Conservation (phyloP, 1,140 invertebrate genomes). For the Drosophila hydei region DNA sequence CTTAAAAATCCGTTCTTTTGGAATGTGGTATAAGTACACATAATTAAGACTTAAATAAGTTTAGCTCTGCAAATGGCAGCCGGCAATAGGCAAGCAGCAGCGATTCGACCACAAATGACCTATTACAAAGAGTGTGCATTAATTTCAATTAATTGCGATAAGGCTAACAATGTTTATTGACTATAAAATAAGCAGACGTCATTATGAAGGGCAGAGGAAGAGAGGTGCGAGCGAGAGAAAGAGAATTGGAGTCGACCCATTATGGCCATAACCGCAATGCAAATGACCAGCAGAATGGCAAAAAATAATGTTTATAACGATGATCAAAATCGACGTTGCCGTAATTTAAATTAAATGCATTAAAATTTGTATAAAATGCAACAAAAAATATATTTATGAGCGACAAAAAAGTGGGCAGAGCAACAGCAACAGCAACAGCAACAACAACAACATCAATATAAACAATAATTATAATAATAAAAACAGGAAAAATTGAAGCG, state of each 20-base stretch:
- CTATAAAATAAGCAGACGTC: constrained; percentile 63
- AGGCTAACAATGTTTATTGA: constrained; percentile 67
- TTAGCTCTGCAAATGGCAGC: background rate
- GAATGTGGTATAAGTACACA: too few relatives aligned
- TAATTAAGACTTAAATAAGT: too few relatives aligned
- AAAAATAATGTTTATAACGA: constrained; percentile 50
- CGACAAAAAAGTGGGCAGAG: constrained; percentile 5
- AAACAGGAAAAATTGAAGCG: constrained; percentile 35
- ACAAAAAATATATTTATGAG: constrained; percentile 21
- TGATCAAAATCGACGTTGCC: constrained; percentile 56
- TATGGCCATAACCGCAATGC: constrained; percentile 39
- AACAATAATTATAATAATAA: constrained; percentile 61
- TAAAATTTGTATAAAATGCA: constrained; percentile 60
- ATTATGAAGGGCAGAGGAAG: background rate
- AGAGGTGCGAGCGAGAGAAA: background rate
- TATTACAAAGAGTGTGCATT: constrained; percentile 48
- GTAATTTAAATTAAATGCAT: constrained; percentile 79
- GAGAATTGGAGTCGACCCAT: background rate
- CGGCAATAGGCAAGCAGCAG: constrained; percentile 24
- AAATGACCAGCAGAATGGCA: constrained; percentile 50
- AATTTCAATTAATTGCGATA: constrained; percentile 75
- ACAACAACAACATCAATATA: constrained; percentile 42
- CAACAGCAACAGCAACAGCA: constrained; percentile 17
- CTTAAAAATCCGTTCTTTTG: too few relatives aligned
- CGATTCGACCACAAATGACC: constrained; percentile 39